These are phyloP conservation scores for Drosophila suzukii DNA, from an alignment of 1,140 invertebrate genomes.

Conservation along the genomic window DNA sequence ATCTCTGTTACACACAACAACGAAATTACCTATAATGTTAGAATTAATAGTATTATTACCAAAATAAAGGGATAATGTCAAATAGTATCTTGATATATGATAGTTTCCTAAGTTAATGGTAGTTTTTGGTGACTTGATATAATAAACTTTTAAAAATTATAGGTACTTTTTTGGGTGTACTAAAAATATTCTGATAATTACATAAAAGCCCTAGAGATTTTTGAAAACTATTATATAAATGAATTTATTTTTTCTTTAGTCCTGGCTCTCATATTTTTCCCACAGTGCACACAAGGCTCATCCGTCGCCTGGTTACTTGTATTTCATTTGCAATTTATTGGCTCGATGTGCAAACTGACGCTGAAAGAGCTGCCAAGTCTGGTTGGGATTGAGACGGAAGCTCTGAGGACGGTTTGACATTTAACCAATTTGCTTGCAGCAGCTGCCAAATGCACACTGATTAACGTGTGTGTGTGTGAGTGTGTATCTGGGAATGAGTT, in stretches of 20 bases:
- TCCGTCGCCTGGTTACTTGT: conserved; percentile 22
- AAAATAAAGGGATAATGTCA: too few species aligned
- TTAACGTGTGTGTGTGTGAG: conserved; percentile 18
- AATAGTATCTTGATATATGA: too few species aligned
- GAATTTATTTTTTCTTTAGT: not conserved
- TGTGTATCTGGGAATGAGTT: conserved; percentile 2
- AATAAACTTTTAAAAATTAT: too few species aligned
- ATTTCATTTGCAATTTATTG: conserved; percentile 66
- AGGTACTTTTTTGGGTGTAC: too few species aligned
- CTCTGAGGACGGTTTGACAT: conserved; percentile 38
- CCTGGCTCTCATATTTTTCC: not conserved
- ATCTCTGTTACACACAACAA: too few species aligned
- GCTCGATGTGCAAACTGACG: conserved; percentile 35
- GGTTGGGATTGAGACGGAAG: conserved; percentile 19
- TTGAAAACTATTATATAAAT: not conserved
- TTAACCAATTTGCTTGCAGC: conserved; percentile 45
- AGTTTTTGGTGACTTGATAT: too few species aligned
- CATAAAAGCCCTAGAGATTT: too few species aligned
- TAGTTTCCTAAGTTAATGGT: too few species aligned
- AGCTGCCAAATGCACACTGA: conserved; percentile 36
- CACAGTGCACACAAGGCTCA: not conserved
- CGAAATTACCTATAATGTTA: too few species aligned
- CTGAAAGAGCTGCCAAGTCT: conserved; percentile 43
- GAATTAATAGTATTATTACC: too few species aligned
- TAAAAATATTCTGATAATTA: too few species aligned